These are phyloP conservation scores for Mantis religiosa DNA, from an alignment of 2,888 invertebrate species.

Conservation along the genomic window DNA sequence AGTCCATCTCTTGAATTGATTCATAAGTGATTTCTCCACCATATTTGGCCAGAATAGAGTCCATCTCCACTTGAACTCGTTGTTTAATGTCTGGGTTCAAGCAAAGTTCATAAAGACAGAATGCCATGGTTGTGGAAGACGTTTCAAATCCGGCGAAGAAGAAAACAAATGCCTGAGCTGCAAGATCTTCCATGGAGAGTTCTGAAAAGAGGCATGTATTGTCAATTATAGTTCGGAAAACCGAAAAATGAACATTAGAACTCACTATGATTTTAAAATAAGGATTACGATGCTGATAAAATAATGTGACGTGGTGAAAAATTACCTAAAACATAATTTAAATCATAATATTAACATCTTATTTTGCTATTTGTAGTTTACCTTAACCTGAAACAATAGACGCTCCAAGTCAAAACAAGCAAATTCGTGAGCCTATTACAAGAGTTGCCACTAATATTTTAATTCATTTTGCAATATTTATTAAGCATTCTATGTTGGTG, in stretches of 20 bases:
- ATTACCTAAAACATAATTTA: too few relatives aligned
- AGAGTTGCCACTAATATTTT: too few relatives aligned
- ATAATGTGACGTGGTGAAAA: too few relatives aligned
- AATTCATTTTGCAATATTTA: too few relatives aligned
- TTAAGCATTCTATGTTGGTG: too few relatives aligned
- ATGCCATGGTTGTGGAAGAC: neutral
- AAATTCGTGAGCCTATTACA: too few relatives aligned
- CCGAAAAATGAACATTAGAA: neutral
- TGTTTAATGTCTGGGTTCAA: neutral
- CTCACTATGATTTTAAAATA: too few relatives aligned
- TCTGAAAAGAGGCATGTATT: neutral
- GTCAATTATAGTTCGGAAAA: neutral
- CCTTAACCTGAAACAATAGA: too few relatives aligned
- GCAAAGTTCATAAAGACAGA: neutral
- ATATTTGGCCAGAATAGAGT: neutral
- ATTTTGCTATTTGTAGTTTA: too few relatives aligned
- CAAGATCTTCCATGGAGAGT: neutral
- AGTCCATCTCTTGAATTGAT: neutral
- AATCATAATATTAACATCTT: too few relatives aligned
- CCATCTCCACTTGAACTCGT: neutral
- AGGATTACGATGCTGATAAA: too few relatives aligned
- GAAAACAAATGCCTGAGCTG: neutral
- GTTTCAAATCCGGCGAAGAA: neutral
- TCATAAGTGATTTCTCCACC: neutral
- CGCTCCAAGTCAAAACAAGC: too few relatives aligned